Percentiles rank a stretch among this genome's conserved stretches.
phyloP scores from a whole-genome alignment of 2,797 vertebrate species.

The Acanthopagrus latus region DNA sequence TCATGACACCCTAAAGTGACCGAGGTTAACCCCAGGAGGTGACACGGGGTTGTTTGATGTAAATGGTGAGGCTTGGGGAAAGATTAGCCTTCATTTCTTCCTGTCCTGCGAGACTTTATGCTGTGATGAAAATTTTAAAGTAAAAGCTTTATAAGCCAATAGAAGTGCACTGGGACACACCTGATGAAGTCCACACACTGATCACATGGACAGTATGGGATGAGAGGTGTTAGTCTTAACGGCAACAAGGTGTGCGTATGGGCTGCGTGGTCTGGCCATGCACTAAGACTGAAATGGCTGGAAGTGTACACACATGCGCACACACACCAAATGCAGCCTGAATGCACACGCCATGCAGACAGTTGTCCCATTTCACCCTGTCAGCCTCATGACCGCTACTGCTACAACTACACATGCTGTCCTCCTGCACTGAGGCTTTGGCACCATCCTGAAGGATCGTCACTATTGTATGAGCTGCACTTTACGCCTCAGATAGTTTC shows the following conservation, averaged over 20 bases:
- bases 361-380: conserved; percentile 47
- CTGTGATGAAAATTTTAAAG: background rate
- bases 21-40: conserved; percentile 1
- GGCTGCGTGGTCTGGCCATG: conserved; percentile 59
- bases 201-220: conserved; percentile 43
- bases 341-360: conserved; percentile 76
- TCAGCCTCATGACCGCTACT: background rate
- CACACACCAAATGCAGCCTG: conserved; percentile 64
- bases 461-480: background rate
- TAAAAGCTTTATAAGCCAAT: conserved; percentile 2
- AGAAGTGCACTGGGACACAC: conserved; percentile 5
- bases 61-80: background rate
- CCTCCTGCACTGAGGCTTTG: conserved; percentile 43
- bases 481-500: background rate
- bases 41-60: conserved; percentile 31
- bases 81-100: background rate
- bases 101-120: background rate
- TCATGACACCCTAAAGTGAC: conserved; percentile 22
- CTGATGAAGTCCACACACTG: conserved; percentile 27
- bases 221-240: conserved; percentile 55
- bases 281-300: conserved; percentile 57
- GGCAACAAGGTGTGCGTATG: conserved; percentile 10
- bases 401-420: conserved; percentile 38
- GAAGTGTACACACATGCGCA: conserved; percentile 53
- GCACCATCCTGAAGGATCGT: conserved; percentile 54